Base-by-base conservation (phyloP, 92 coral and sea anemone species). In the Palythoa caribaeorum region DNA sequence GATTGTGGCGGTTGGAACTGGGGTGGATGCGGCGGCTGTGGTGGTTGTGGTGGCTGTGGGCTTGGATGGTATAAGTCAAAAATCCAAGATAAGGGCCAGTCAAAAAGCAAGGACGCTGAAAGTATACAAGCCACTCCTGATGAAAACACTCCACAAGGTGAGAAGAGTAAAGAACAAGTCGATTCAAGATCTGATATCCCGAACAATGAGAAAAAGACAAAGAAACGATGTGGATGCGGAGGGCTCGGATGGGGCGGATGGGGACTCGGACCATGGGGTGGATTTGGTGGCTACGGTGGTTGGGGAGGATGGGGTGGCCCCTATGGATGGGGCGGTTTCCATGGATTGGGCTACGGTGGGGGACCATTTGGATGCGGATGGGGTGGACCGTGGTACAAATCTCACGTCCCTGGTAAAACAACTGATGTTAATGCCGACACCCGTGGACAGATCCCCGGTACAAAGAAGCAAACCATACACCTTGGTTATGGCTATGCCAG, bases 401-500 rank as follows among this genome's bases (percentile, higher is more conserved):
- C 96, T 13, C 92, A 89, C 5, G 89, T 97, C 79, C 88, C 96
- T 62, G 88, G 91, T 76, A 94, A 94, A 88, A 88, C 70, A 48
- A 92, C 88, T 38, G 95, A 92, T 62, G 98, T 93, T 0, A 93
- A 81, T n/a, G 96, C 96, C 28, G 85, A 85, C 68, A 93, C 98
- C 35, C 93, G 99, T 19, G 99, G 85, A 73, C 94, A 97, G 59
- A 97, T 97, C 76, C 99, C 99, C 13, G 88, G 63, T 5, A 60
- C 87, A 17, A 97, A 97, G 78, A 97, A 95, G 78, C 99, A 97
- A 77, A 97, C 99, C 21, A 97, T 97, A 69, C 99, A 97, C 69
- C 91, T 97, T 36, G 99, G 99, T 12, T 97, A 97, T 78, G 99
- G 99, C 21, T 97, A 97, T 83, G 99, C 99, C 77, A 97, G 99